These are phyloP conservation scores for Nannospalax galili DNA, from an alignment of 2,113 vertebrate genomes.

Conservation along the genomic window DNA sequence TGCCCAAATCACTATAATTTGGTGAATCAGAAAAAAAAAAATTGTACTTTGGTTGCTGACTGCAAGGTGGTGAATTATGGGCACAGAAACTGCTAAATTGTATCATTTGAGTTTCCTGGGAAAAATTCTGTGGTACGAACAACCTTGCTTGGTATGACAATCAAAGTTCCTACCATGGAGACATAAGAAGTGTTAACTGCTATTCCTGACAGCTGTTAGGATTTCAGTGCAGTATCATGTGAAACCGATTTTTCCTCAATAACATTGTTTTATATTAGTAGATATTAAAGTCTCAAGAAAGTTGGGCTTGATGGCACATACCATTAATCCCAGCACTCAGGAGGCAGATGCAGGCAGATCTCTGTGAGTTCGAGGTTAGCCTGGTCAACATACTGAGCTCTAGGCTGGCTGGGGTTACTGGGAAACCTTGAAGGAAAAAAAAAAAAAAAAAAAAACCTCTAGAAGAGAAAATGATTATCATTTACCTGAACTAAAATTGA, in stretches of 20 bases:
- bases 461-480: background rate
- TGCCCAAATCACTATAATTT: background rate
- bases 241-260: background rate
- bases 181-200: background rate
- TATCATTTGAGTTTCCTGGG: background rate
- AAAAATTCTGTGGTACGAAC: background rate
- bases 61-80: background rate
- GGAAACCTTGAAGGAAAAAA: too few species aligned
- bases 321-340: too few species aligned
- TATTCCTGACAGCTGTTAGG: background rate
- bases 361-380: too few species aligned
- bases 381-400: too few species aligned
- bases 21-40: background rate
- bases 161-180: background rate
- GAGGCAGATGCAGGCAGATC: too few species aligned
- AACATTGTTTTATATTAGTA: background rate
- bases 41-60: background rate
- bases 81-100: background rate
- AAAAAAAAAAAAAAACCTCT: too few species aligned
- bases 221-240: background rate
- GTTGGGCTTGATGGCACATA: too few species aligned
- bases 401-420: too few species aligned
- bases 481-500: background rate
- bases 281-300: background rate
- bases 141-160: background rate